Evolutionary conservation across 2,113 vertebrate genomes (phyloP), one percentile per base, ranked within the genome.

Genomic region (Panthera uncia): DNA sequence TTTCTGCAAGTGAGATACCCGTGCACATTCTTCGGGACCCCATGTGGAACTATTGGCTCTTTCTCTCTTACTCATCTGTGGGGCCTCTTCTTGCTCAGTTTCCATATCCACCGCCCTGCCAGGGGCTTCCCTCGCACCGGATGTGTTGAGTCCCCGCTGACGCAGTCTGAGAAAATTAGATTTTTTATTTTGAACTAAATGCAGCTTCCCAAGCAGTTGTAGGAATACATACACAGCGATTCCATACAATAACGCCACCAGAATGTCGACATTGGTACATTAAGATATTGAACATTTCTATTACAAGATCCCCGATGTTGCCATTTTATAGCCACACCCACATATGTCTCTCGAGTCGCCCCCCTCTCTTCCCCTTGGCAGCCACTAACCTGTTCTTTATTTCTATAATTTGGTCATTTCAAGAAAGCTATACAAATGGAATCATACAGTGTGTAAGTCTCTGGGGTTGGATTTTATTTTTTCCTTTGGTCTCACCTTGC

Each of bases 131-230:
- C 0, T 12, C 19, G 27, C 16, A 33, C 31, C 8, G 7, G 25
- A 81, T 38, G 81, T 65, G 36, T 48, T 7, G 33, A 55, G 18
- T 16, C 29, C 33, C 61, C 7, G 5, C 16, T 45, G 55, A 31
- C 7, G 4, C 38, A 27, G 1, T 14, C 50, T 36, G 92, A 74
- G 23, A 68, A 73, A 84, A 55, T 74, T 41, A 48, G 85, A 61
- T 23, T 63, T 91, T 82, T 95, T n/a, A 63, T 83, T 95, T 92
- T 71, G 80, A 91, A 50, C 23, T 57, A 79, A 88, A 41, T 57
- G 16, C 48, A 12, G 15, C 50, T 86, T 89, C 36, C 25, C 21
- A 57, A 5, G 63, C 36, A 80, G 57, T 48, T 63, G 9, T 87
- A 69, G 69, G 66, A 85, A 95, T 76, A 52, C 52, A 65, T 38